Evolutionary conservation across 1,140 invertebrate genomes (phyloP), one percentile per base, ranked within the genome.

Genomic region (Chironomus striatipennis): DNA sequence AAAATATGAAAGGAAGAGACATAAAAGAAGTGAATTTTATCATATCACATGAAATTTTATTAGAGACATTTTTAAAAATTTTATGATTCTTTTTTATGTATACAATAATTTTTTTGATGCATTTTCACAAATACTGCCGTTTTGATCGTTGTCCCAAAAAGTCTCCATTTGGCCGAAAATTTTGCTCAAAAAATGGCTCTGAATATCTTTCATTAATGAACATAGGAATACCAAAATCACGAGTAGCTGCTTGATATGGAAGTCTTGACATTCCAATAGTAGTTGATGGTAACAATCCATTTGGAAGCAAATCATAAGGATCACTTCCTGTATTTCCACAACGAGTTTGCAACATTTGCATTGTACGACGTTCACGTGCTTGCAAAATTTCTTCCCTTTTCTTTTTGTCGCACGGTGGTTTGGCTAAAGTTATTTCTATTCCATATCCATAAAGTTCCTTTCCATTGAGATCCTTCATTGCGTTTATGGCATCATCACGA

Each of bases 361-460:
- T 93, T 92, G 96, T 94, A 84, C 94, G 87, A 79, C 93, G 88
- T 83, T 97, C 95, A 76, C 95, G 87, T 70, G 95, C 95, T 79
- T 95, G 87, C 77, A 97, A 85, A 81, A 98, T 95, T 84, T 98
- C 96, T 86, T 98, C 96, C 83, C 98, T 98, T 83, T 97, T 96
- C 86, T 97, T 97, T 83, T 98, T 98, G 84, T 99, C 97, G 76
- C 95, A 96, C 78, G 96, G 97, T 76, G 97, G 97, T 87, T 99
- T 98, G 73, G 97, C 97, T 76, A 99, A 18, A 21, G n/a, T 24
- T 74, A 98, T 93, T 87, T 99, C 95, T 83, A 98, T 93, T 78
- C 90, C 88, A 75, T 94, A 91, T 77, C 93, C 93, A 77, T 93
- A 88, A 83, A 98, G 87, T 83, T 96, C 94, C 80, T 93, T 93